Evolutionary conservation across 2,888 invertebrate genomes (phyloP), one percentile per base, ranked within the genome.

Genomic region (Drymonia ruficornis): DNA sequence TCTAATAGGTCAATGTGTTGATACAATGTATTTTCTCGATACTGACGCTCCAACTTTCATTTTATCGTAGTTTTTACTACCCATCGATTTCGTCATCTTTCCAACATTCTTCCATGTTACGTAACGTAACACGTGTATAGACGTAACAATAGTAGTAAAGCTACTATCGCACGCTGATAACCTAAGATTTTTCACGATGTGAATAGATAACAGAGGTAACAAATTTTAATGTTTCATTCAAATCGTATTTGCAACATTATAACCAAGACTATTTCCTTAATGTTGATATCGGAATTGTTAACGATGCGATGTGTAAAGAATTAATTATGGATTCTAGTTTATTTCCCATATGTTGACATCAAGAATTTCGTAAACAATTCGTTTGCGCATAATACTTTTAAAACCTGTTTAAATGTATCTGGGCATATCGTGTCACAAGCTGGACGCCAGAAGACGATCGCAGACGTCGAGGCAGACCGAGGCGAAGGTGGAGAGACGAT

Each of bases 151-250:
- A 56, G 12, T 55, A 48, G 5, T n/a, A 0, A n/a, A 40, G 48
- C 2, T 16, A 40, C n/a, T 59, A 64, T 67, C 54, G 51, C 5
- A 13, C 15, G 0, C 8, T 40, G 65, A 70, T 67, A 65, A 53
- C 15, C 18, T n/a, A 42, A 55, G 50, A 52, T 60, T 61, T 63
- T n/a, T 47, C 42, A 54, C 55, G 42, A 59, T 52, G 34, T 16
- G 23, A 19, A 44, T 18, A 67, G 46, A 40, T 31, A 38, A 70
- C 64, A 70, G 59, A 64, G 55, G 50, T 58, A n/a, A 29, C 23
- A 43, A 15, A n/a, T 1, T 38, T n/a, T 38, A 36, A 11, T 54
- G 18, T 49, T 53, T 53, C 48, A 63, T 63, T 66, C 28, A 56
- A 44, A 8, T 42, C 19, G 29, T 28, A 19, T 43, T 36, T 36